Evolutionary conservation across 2,113 vertebrate species (phyloP).

Genomic region (Felis chaus): DNA sequence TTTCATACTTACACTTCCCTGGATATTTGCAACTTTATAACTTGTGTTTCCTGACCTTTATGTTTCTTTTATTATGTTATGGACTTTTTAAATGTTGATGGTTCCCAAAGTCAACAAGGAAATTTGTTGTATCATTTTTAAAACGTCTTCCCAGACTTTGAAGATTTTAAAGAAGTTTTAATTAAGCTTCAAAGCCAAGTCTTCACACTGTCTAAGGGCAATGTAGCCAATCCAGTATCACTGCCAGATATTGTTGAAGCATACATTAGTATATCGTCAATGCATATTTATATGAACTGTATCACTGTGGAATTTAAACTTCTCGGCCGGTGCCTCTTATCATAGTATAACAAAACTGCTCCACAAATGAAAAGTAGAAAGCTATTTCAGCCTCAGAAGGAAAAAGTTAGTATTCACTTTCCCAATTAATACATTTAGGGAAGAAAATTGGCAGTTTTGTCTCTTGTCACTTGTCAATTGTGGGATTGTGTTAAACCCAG

Average conservation of each 20-base stretch:
- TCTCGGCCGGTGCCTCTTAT: neutral
- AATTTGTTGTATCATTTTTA: constrained; percentile 10
- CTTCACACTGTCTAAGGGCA: neutral
- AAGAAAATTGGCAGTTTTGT: neutral
- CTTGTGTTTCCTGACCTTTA: neutral
- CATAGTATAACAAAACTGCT: neutral
- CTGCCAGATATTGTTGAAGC: neutral
- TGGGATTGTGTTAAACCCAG: neutral
- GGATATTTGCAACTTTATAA: neutral
- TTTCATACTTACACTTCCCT: neutral
- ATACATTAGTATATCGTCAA: neutral
- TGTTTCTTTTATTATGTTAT: neutral
- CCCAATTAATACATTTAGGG: neutral
- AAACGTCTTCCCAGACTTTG: neutral
- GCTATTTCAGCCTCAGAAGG: neutral
- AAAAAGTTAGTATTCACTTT: neutral
- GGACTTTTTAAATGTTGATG: neutral
- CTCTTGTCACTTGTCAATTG: neutral
- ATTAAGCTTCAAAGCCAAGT: neutral
- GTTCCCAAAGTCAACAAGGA: neutral
- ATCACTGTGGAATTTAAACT: neutral
- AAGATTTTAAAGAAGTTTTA: constrained; percentile 3
- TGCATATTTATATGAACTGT: neutral
- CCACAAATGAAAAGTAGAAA: neutral
- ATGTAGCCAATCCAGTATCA: neutral